Conservation (phyloP, 64 coral and sea anemone species). For the Platygyra sinensis region DNA sequence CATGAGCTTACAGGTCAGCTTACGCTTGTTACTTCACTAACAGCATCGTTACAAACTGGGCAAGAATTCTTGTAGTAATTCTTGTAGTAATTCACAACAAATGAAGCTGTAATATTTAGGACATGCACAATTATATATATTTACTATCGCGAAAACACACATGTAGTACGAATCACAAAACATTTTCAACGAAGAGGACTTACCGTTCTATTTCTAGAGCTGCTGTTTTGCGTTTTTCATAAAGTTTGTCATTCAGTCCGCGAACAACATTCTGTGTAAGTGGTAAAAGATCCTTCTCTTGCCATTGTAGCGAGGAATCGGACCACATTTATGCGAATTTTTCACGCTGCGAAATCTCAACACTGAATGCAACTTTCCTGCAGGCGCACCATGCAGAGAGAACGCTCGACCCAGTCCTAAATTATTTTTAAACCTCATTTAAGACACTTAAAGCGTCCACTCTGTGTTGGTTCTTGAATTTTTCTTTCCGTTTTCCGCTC, state of each 20-base stretch:
- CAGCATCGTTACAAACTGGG: not conserved
- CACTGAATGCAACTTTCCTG: not conserved
- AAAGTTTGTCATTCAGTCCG: constrained; percentile 95
- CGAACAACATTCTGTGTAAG: constrained; percentile 86
- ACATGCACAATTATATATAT: too few species aligned
- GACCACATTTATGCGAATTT: constrained; percentile 29
- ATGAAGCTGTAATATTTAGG: too few species aligned
- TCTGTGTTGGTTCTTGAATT: not conserved
- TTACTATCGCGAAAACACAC: too few species aligned
- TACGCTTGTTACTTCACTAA: too few species aligned
- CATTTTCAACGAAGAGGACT: not conserved
- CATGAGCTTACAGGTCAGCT: too few species aligned
- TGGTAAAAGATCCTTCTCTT: constrained; percentile 93
- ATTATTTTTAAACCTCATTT: not conserved
- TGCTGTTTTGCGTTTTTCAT: constrained; percentile 94
- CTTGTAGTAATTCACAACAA: not conserved
- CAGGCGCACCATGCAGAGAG: constrained; percentile 6
- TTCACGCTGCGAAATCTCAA: not conserved
- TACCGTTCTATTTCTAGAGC: constrained; percentile 98
- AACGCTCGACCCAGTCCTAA: constrained; percentile 26
- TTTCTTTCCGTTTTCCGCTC: not conserved
- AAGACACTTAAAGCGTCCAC: not conserved
- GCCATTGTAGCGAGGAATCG: constrained; percentile 56
- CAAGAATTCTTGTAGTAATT: not conserved
- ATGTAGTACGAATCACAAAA: too few species aligned